Percentiles rank a stretch among this genome's conserved stretches.
phyloP scores from a whole-genome alignment of 1,140 invertebrate species.

The Diorhabda carinulata region DNA sequence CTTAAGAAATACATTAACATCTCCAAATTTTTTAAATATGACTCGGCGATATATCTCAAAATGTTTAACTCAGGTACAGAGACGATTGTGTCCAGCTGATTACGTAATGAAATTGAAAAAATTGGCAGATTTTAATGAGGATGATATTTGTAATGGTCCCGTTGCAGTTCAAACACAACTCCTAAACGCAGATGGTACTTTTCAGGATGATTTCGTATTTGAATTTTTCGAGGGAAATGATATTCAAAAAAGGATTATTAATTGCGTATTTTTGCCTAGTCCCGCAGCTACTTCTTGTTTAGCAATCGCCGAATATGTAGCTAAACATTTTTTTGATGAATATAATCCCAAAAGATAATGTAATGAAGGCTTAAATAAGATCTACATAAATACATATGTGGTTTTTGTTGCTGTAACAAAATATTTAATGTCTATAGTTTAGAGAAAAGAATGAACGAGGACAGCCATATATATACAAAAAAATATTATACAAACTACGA shows the following conservation, averaged over 20 bases:
- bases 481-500: too few relatives aligned
- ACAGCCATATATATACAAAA: constrained; percentile 18
- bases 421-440: too few relatives aligned
- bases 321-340: constrained; percentile 10
- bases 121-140: constrained; percentile 22
- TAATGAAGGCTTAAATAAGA: not conserved
- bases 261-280: constrained; percentile 28
- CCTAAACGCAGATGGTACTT: constrained; percentile 25
- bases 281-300: constrained; percentile 30
- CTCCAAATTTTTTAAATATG: constrained; percentile 26
- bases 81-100: constrained; percentile 11
- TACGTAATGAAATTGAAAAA: constrained; percentile 24
- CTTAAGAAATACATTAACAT: constrained; percentile 16
- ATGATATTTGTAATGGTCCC: constrained; percentile 22
- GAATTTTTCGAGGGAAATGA: constrained; percentile 24
- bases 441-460: too few relatives aligned
- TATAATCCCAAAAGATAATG: not conserved
- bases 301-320: constrained; percentile 28
- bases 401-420: not conserved
- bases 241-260: constrained; percentile 22
- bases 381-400: not conserved
- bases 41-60: constrained; percentile 21
- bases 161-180: constrained; percentile 25
- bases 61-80: constrained; percentile 21
- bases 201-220: constrained; percentile 30